Percentiles rank a stretch among this genome's conserved stretches.
phyloP scores from a whole-genome alignment of 2,888 invertebrate genomes.

The Deilephila elpenor region DNA sequence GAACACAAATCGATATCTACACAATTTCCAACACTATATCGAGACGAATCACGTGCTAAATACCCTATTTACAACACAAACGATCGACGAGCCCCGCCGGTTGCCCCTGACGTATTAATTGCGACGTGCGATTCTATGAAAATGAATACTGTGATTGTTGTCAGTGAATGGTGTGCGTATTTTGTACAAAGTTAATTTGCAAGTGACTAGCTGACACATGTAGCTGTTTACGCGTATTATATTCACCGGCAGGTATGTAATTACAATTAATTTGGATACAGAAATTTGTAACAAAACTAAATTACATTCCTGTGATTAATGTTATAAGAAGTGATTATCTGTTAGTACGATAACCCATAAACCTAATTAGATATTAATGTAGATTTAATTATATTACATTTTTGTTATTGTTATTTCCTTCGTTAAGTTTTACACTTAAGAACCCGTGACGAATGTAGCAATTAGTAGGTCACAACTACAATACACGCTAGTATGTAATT shows the following conservation, averaged over 20 bases:
- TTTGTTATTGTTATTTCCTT: no score
- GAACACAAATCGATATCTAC: conserved; percentile 71
- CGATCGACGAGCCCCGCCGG: not conserved
- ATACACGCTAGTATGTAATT: no score
- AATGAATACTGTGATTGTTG: conserved; percentile 54
- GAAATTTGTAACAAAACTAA: not conserved
- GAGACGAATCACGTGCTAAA: conserved; percentile 53
- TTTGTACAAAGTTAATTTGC: conserved; percentile 42
- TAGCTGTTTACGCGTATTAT: conserved; percentile 4
- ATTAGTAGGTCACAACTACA: no score
- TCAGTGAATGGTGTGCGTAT: conserved; percentile 57
- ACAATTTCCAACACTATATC: conserved; percentile 59
- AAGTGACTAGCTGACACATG: conserved; percentile 22
- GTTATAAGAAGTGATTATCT: not conserved
- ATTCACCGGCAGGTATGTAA: conserved; percentile 23
- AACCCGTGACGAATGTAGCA: no score
- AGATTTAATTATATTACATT: no score
- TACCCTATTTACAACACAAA: conserved; percentile 28
- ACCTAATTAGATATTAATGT: no score
- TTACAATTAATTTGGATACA: not conserved
- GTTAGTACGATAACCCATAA: no score
- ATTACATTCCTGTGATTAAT: not conserved
- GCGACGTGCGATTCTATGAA: conserved; percentile 41
- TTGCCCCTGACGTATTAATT: conserved; percentile 40
- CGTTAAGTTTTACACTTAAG: no score